Percentiles rank a stretch among this genome's conserved stretches.
These are phyloP conservation scores for Mandrillus leucophaeus DNA, from an alignment of 2,113 vertebrate species.

Conservation along the genomic window DNA sequence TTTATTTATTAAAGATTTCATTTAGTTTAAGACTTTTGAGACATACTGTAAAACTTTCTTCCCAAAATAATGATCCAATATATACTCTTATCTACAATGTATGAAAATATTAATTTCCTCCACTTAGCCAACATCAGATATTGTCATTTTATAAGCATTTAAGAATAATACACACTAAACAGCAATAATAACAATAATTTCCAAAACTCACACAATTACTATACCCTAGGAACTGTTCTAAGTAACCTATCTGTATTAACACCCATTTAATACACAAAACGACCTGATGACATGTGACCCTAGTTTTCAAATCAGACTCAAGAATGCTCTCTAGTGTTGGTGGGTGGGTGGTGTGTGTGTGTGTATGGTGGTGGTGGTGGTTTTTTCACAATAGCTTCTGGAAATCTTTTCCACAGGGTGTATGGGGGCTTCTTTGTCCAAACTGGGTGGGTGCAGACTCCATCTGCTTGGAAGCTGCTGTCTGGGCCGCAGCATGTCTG, in stretches of 20 bases:
- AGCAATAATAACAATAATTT: neutral
- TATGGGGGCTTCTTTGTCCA: no score
- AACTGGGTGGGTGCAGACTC: no score
- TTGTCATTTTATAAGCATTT: neutral
- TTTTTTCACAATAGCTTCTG: no score
- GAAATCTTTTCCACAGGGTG: no score
- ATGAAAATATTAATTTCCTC: neutral
- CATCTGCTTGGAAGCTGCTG: no score
- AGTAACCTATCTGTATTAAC: neutral
- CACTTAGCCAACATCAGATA: neutral
- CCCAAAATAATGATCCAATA: neutral
- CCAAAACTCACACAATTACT: neutral
- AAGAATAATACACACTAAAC: neutral
- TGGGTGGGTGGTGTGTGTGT: no score
- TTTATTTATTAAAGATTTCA: neutral
- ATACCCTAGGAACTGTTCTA: neutral
- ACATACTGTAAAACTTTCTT: neutral
- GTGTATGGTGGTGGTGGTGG: no score
- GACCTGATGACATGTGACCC: neutral
- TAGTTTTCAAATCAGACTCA: no score
- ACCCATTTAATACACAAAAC: neutral
- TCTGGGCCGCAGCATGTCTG: no score
- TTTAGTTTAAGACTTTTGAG: neutral
- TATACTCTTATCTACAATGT: neutral
- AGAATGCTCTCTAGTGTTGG: no score